These are phyloP conservation scores for Masnerella sp. DNA, from an alignment of 2,888 invertebrate genomes.

Conservation along the genomic window DNA sequence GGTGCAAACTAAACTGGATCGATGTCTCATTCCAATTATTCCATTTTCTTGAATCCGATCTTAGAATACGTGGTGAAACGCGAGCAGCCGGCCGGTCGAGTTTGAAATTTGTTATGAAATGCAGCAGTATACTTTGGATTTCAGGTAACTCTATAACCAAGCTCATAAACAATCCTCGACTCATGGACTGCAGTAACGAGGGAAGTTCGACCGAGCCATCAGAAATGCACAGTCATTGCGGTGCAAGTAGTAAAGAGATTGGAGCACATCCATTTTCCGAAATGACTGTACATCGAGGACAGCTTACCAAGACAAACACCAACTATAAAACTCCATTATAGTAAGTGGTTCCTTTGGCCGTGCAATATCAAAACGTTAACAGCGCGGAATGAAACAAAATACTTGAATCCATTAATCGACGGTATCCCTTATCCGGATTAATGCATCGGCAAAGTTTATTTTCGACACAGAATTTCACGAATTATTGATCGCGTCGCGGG, in stretches of 20 bases:
- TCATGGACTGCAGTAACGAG: constrained; percentile 58
- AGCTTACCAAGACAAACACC: constrained; percentile 54
- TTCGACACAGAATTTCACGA: constrained; percentile 23
- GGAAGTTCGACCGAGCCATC: constrained; percentile 58
- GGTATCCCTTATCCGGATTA: constrained; percentile 38
- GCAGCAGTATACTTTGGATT: constrained; percentile 53
- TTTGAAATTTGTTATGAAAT: constrained; percentile 53
- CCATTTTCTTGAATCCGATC: too few relatives aligned
- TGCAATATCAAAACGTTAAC: constrained; percentile 46
- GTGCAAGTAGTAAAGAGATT: constrained; percentile 58
- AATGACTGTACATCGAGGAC: constrained; percentile 59
- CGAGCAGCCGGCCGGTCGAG: too few relatives aligned
- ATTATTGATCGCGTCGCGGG: constrained; percentile 31
- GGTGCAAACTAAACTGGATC: too few relatives aligned
- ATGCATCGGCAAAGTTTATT: constrained; percentile 40
- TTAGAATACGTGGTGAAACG: too few relatives aligned
- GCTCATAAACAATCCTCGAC: constrained; percentile 61
- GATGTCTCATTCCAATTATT: too few relatives aligned
- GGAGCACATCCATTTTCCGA: constrained; percentile 56
- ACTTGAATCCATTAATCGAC: constrained; percentile 52
- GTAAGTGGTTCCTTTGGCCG: constrained; percentile 56
- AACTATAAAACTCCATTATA: constrained; percentile 57
- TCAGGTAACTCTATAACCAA: constrained; percentile 61
- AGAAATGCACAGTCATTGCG: constrained; percentile 61
- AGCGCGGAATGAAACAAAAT: constrained; percentile 44